These are phyloP conservation scores for Spermophilus dauricus DNA, from an alignment of 2,113 vertebrate species.

Conservation along the genomic window DNA sequence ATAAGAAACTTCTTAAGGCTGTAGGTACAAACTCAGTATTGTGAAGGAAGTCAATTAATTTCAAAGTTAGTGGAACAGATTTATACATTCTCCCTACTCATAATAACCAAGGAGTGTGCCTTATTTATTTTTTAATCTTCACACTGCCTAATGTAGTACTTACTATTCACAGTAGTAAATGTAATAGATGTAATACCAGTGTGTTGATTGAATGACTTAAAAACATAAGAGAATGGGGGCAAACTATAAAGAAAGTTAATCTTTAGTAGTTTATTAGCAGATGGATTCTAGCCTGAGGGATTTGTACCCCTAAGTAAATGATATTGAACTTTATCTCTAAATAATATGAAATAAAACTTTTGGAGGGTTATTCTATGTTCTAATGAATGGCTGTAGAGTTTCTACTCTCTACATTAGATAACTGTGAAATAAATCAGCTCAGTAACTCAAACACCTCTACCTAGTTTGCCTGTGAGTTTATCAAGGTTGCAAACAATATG, in stretches of 20 bases:
- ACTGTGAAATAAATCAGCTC: background rate
- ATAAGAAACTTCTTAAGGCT: background rate
- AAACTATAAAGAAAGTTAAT: background rate
- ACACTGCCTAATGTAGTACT: background rate
- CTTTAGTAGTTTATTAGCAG: background rate
- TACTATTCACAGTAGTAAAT: background rate
- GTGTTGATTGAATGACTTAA: background rate
- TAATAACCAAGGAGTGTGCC: background rate
- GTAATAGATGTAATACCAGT: background rate
- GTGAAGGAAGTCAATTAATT: constrained; percentile 9
- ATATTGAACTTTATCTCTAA: background rate
- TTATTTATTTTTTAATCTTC: background rate
- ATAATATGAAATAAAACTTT: background rate
- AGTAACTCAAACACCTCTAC: background rate
- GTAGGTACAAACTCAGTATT: background rate
- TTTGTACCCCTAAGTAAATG: background rate
- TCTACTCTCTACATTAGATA: background rate
- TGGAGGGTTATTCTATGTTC: background rate
- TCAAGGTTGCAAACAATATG: background rate
- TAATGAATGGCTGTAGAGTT: constrained; percentile 27
- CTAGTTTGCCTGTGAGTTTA: background rate
- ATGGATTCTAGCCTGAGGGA: background rate
- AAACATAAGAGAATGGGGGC: background rate
- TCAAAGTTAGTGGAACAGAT: background rate
- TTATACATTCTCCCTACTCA: background rate